These are phyloP conservation scores for Agrotis exclamationis DNA, from an alignment of 2,888 invertebrate genomes.

Conservation along the genomic window DNA sequence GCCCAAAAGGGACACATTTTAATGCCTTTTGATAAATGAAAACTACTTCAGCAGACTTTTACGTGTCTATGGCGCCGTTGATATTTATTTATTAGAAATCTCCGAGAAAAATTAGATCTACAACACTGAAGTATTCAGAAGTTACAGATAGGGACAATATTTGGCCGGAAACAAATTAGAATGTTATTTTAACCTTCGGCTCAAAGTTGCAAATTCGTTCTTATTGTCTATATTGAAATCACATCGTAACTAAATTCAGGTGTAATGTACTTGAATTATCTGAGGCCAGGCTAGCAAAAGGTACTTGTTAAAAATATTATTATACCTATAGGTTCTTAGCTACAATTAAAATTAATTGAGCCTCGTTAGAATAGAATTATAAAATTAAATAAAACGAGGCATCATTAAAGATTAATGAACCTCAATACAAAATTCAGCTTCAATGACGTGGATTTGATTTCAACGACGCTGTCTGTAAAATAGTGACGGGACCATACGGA, in stretches of 20 bases:
- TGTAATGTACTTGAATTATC: neutral
- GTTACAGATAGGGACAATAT: neutral
- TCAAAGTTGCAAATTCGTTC: neutral
- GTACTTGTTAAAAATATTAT: neutral
- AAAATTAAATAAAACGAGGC: neutral
- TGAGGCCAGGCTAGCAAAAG: neutral
- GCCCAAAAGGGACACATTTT: conserved; percentile 30
- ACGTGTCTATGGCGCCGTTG: neutral
- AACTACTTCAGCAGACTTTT: conserved; percentile 6
- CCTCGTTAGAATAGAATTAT: neutral
- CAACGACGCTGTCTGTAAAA: neutral
- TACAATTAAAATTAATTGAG: conserved; percentile 22
- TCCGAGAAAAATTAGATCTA: neutral
- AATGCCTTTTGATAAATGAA: conserved; percentile 38
- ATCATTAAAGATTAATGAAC: conserved; percentile 24
- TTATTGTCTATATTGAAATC: neutral
- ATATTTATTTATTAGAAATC: conserved; percentile 19
- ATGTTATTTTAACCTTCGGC: neutral
- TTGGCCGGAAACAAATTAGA: no score
- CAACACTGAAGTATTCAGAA: conserved; percentile 4
- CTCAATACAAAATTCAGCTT: conserved; percentile 2
- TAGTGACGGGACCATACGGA: conserved; percentile 1
- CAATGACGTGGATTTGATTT: conserved; percentile 15
- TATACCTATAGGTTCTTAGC: neutral
- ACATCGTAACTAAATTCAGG: neutral